phyloP scores from a whole-genome alignment of 1,140 invertebrate species.

The Zelostemma sp. region DNA sequence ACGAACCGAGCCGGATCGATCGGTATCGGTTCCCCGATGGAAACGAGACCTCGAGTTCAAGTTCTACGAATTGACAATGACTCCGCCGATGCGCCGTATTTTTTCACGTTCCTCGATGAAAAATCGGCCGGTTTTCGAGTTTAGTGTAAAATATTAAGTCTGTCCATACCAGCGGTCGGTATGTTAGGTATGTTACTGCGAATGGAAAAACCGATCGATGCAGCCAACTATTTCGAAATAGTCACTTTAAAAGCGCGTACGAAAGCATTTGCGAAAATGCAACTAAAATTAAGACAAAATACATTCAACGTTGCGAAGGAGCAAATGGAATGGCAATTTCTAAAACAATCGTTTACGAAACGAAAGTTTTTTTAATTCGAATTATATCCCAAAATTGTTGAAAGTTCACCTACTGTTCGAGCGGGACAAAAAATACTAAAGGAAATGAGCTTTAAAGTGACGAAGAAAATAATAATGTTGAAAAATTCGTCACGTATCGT shows the following conservation, averaged over 20 bases:
- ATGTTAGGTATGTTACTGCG: constrained; percentile 22
- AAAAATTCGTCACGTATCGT: constrained; percentile 51
- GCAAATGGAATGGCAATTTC: no score
- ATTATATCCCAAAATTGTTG: not conserved
- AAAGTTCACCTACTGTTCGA: not conserved
- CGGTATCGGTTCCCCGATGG: not conserved
- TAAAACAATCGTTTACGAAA: no score
- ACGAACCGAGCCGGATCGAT: not conserved
- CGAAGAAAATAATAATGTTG: constrained; percentile 39
- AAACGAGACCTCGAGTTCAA: no score
- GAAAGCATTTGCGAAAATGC: not conserved
- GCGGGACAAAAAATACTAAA: not conserved
- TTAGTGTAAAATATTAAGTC: constrained; percentile 6
- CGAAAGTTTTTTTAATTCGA: no score
- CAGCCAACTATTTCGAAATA: not conserved
- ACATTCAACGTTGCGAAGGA: not conserved
- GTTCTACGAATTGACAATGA: no score
- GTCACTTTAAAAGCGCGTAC: not conserved
- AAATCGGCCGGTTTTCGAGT: constrained; percentile 20
- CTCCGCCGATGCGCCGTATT: no score
- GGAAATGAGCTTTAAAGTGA: constrained; percentile 53
- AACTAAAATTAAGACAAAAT: not conserved
- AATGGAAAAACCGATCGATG: not conserved
- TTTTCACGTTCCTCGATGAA: constrained; percentile 6
- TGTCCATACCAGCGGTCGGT: constrained; percentile 30